Evolutionary conservation across 2,797 vertebrate species (phyloP), one percentile per base, ranked within the genome.

Genomic region (Pangasius sanitwongsei): DNA sequence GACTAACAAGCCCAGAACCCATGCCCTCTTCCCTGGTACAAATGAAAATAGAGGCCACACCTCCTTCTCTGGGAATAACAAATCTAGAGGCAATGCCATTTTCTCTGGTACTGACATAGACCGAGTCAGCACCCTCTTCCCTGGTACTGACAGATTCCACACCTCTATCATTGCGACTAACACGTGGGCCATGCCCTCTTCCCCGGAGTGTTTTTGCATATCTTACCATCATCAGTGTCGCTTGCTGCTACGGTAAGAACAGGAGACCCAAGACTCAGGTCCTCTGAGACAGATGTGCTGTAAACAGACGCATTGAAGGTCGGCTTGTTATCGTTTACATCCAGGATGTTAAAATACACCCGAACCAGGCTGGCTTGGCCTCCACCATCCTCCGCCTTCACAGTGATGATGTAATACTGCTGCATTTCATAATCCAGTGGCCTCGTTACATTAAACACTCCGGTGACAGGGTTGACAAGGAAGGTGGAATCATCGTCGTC

Each of bases 341-440:
- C 99, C 90, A 99, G 89, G 41, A 99, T 93, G 83, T 99, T 99
- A 95, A 99, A 99, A 91, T 99, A 99, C 77, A 98, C 97, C 69
- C 99, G 94, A 82, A 98, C 95, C 0, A 94, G 91, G 69, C 97
- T 96, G 89, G 95, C 94, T 78, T 97, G 98, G 0, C 97, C 97
- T 0, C 98, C 98, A 0, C 99, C 99, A 0, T 99, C 99, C 93
- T 93, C 95, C 0, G 98, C 98, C 12, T 91, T 95, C 0, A 97
- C 96, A 0, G 97, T 97, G 41, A 99, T 96, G 41, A 99, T 97
- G 83, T 97, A 99, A 93, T 96, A 98, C 90, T 96, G 97, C 92
- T 99, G 98, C 0, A 89, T 83, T 94, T 99, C 99, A 0, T 97
- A 98, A 95, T 99, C 98, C 92, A 99, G 93, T 0, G 89, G 69